These are phyloP conservation scores for Argyrosomus regius DNA, from an alignment of 2,797 vertebrate species.

Conservation along the genomic window DNA sequence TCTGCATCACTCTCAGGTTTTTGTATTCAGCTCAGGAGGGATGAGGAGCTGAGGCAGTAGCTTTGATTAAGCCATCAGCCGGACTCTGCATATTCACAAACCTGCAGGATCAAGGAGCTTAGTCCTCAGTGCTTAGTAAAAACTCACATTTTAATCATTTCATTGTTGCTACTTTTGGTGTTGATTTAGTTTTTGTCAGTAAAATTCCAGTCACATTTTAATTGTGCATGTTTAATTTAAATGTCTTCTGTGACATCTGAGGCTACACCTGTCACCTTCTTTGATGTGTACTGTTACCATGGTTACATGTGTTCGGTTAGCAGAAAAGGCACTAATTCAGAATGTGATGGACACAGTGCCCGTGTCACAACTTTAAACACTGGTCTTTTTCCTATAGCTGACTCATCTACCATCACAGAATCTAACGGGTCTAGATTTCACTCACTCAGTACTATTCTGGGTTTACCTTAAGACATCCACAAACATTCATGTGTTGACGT, in stretches of 20 bases:
- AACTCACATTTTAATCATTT: not conserved
- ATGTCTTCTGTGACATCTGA: not conserved
- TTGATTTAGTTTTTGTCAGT: not conserved
- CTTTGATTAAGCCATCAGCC: slow-evolving; percentile 47
- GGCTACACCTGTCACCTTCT: not conserved
- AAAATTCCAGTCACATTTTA: not conserved
- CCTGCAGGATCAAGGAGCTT: slow-evolving; percentile 16
- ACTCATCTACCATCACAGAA: not conserved
- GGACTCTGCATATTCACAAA: slow-evolving; percentile 32
- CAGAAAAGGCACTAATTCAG: not conserved
- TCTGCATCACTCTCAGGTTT: slow-evolving; percentile 40
- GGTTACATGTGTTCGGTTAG: not conserved
- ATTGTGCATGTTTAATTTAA: not conserved
- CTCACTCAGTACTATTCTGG: not conserved
- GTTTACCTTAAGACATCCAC: not conserved
- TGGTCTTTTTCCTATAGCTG: not conserved
- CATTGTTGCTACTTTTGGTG: not conserved
- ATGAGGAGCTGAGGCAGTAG: slow-evolving; percentile 14
- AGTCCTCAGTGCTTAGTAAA: not conserved
- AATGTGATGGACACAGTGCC: not conserved
- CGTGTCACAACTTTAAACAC: not conserved
- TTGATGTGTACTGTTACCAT: slow-evolving; percentile 4
- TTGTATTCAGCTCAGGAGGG: slow-evolving; percentile 47
- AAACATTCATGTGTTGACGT: not conserved
- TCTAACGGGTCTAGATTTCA: not conserved